These are phyloP conservation scores for Vireo altiloquus DNA, from an alignment of 2,113 vertebrate genomes.

Conservation along the genomic window DNA sequence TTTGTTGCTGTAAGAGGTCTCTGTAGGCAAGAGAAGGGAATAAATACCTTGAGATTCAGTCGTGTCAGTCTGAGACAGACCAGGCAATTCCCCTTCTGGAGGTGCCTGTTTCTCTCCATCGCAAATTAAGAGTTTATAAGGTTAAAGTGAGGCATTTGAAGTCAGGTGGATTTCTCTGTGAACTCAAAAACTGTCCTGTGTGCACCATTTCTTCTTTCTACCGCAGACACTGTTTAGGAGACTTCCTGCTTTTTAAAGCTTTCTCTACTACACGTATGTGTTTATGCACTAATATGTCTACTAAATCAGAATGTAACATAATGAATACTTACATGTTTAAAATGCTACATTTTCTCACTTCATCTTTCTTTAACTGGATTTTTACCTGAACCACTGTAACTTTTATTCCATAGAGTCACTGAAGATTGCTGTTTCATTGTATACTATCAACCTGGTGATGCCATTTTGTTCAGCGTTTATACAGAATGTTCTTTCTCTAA, in stretches of 20 bases:
- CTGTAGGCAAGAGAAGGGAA: background rate
- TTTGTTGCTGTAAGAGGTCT: background rate
- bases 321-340: background rate
- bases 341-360: background rate
- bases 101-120: background rate
- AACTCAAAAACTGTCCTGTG: background rate
- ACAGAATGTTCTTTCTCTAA: background rate
- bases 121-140: background rate
- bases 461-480: background rate
- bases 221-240: background rate
- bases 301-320: background rate
- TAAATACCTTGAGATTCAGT: background rate
- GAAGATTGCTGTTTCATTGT: background rate
- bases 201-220: background rate
- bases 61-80: fast-evolving
- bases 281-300: background rate
- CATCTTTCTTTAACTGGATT: background rate
- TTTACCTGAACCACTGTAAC: background rate
- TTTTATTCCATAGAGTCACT: background rate
- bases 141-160: background rate
- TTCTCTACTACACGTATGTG: background rate
- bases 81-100: background rate
- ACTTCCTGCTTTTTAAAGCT: background rate
- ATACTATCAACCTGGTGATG: background rate
- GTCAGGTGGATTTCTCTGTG: background rate